Evolutionary conservation across 64 coral and sea anemone species (phyloP).

Genomic region (Pachyseris speciosa): DNA sequence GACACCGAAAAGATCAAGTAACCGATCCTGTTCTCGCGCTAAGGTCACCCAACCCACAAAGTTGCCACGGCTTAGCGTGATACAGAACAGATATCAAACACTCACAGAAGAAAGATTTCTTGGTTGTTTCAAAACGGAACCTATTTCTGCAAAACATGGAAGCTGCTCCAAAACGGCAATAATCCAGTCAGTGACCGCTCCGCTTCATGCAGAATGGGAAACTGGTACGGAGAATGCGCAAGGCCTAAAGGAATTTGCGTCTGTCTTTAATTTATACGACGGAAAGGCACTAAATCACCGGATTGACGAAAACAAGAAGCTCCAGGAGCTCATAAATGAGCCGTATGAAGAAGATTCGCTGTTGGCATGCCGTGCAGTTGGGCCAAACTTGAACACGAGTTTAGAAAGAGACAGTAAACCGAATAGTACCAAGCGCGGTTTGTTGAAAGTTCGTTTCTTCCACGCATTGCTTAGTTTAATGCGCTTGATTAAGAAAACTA

Average conservation of each 20-base stretch:
- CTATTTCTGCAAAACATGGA: not conserved
- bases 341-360: not conserved
- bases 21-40: not conserved
- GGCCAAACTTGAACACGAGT: not conserved
- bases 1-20: not conserved
- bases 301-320: not conserved
- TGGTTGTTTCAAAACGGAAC: not conserved
- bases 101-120: not conserved
- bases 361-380: not conserved
- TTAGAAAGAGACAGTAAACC: not conserved
- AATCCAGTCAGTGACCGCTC: not conserved
- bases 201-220: not conserved
- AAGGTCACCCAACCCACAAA: not conserved
- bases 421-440: not conserved
- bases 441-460: conserved; percentile 6
- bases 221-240: not conserved
- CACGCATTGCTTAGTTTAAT: not conserved
- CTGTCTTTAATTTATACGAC: not conserved
- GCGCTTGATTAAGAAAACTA: not conserved
- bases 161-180: not conserved
- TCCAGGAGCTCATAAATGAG: not conserved
- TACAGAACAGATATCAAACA: not conserved
- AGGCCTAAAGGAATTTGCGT: not conserved
- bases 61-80: not conserved
- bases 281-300: no score